These are phyloP conservation scores for Onychorhynchus coronatus DNA, from an alignment of 2,113 vertebrate genomes.

Conservation along the genomic window DNA sequence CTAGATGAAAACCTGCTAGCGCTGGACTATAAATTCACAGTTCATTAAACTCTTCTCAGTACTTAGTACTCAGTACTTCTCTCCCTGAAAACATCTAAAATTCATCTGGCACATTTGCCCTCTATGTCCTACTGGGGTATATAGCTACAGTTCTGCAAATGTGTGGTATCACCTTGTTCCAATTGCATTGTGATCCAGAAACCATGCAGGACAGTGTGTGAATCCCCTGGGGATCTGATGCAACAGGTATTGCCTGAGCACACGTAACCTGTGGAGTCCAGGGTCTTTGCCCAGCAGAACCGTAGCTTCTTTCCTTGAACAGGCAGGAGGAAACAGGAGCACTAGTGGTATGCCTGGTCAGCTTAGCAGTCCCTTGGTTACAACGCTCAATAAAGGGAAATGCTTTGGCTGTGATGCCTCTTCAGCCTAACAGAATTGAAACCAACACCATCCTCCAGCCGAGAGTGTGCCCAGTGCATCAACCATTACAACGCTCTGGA, in stretches of 20 bases:
- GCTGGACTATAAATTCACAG: background rate
- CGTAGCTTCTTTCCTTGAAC: background rate
- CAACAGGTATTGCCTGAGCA: background rate
- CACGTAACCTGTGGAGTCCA: fast-evolving
- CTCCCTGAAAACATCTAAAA: background rate
- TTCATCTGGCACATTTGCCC: background rate
- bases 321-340: background rate
- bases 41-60: background rate
- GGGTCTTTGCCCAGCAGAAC: background rate
- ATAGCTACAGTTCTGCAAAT: background rate
- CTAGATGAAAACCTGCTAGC: background rate
- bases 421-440: background rate
- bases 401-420: background rate
- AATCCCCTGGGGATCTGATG: background rate
- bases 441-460: background rate
- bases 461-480: background rate
- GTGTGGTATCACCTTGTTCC: background rate
- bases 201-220: background rate
- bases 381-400: background rate
- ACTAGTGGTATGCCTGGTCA: background rate
- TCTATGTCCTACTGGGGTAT: background rate
- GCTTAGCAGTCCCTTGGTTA: background rate
- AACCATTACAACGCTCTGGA: background rate
- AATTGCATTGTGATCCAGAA: background rate
- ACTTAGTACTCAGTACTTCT: background rate